These are phyloP conservation scores for Wasmannia auropunctata DNA, from an alignment of 1,140 invertebrate species.

Conservation along the genomic window DNA sequence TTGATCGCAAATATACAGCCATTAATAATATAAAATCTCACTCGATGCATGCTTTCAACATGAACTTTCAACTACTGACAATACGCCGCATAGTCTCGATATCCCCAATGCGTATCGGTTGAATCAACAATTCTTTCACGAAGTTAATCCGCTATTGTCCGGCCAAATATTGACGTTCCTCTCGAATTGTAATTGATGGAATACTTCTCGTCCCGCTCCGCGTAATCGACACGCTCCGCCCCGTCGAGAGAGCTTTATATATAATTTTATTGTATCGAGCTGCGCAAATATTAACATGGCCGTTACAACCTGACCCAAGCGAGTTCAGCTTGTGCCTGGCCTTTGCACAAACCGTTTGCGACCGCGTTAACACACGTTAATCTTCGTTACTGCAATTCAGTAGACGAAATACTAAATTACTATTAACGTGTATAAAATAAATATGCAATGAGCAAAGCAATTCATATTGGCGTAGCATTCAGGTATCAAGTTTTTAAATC, in stretches of 20 bases:
- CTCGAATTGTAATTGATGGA: slow-evolving; percentile 70
- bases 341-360: slow-evolving; percentile 37
- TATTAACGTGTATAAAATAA: neutral
- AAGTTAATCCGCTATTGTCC: slow-evolving; percentile 63
- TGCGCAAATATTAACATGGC: slow-evolving; percentile 63
- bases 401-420: neutral
- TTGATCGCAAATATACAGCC: neutral
- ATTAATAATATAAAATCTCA: slow-evolving; percentile 30
- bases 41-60: neutral
- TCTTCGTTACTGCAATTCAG: neutral
- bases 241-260: slow-evolving; percentile 43
- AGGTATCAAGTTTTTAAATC: neutral
- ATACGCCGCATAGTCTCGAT: slow-evolving; percentile 11
- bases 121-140: slow-evolving; percentile 67
- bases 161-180: slow-evolving; percentile 65
- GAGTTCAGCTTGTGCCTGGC: slow-evolving; percentile 14
- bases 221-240: slow-evolving; percentile 52
- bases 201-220: slow-evolving; percentile 51
- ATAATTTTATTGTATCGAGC: slow-evolving; percentile 68
- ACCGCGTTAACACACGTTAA: slow-evolving; percentile 30
- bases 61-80: slow-evolving; percentile 27
- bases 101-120: slow-evolving; percentile 37
- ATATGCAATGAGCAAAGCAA: neutral
- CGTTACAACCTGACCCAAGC: slow-evolving; percentile 20
- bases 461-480: neutral